Evolutionary conservation across 2,888 invertebrate genomes (phyloP).

Genomic region (Cerastis rubricosa): DNA sequence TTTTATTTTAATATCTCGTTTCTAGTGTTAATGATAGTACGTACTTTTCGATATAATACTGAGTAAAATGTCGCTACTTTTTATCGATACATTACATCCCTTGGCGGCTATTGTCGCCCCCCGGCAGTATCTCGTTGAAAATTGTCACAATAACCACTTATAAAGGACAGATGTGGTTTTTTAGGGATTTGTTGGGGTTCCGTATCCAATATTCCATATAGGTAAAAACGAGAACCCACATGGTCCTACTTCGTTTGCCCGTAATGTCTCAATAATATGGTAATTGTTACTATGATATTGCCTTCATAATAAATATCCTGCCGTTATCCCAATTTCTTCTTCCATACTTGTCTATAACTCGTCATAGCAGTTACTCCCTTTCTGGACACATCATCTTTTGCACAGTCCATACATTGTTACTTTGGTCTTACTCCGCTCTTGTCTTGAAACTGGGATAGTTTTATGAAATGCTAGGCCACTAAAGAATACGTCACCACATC

Average conservation of each 20-base stretch:
- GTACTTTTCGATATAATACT: neutral
- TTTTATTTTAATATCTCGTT: too few relatives aligned
- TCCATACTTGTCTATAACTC: neutral
- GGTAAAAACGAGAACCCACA: neutral
- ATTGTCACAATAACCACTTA: conserved; percentile 73
- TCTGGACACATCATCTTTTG: accelerated
- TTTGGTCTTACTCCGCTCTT: neutral
- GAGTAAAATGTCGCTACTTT: conserved; percentile 33
- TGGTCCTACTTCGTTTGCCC: neutral
- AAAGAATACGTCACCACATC: neutral
- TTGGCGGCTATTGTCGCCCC: conserved; percentile 15
- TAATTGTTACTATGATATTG: neutral
- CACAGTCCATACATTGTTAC: neutral
- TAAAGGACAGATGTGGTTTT: conserved; percentile 66
- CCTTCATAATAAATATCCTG: neutral
- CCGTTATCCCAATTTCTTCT: neutral
- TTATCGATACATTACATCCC: conserved; percentile 1
- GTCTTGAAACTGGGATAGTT: neutral
- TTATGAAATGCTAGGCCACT: neutral
- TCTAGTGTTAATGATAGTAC: too few relatives aligned
- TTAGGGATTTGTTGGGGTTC: conserved; percentile 32
- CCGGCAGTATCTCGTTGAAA: conserved; percentile 41
- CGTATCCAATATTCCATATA: neutral
- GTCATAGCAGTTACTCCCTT: neutral
- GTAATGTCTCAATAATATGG: too few relatives aligned